phyloP scores from a whole-genome alignment of 1,140 invertebrate species.

The Streblospio benedicti region DNA sequence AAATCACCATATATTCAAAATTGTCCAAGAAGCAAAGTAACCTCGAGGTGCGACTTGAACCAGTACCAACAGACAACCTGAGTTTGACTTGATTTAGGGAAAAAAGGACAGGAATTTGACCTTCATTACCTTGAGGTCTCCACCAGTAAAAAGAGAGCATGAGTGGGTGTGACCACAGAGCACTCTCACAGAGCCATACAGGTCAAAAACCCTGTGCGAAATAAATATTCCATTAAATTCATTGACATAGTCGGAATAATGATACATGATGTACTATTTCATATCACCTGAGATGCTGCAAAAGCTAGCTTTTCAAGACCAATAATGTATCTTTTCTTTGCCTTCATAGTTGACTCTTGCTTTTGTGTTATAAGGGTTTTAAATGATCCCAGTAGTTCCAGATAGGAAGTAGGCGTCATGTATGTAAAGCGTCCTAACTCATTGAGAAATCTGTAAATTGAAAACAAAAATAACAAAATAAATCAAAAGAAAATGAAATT shows the following conservation, averaged over 20 bases:
- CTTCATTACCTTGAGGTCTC: no score
- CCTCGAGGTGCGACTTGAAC: no score
- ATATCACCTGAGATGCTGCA: slow-evolving; percentile 52
- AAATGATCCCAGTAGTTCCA: slow-evolving; percentile 76
- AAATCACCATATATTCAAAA: no score
- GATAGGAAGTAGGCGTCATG: slow-evolving; percentile 79
- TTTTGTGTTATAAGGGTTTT: slow-evolving; percentile 65
- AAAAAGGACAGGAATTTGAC: no score
- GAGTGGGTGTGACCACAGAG: no score
- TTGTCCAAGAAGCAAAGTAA: no score
- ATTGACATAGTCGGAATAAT: background rate
- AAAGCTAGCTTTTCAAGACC: slow-evolving; percentile 76
- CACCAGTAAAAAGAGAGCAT: no score
- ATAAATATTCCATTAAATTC: background rate
- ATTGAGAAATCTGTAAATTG: slow-evolving; percentile 56
- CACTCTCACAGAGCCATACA: no score
- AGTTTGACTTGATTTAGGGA: no score
- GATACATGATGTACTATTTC: background rate
- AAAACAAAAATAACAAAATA: slow-evolving; percentile 28
- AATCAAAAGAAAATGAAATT: background rate
- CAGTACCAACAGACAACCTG: no score
- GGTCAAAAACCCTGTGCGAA: no score
- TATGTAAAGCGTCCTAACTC: slow-evolving; percentile 67
- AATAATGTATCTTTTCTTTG: slow-evolving; percentile 70
- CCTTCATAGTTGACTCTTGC: slow-evolving; percentile 65